phyloP scores from a whole-genome alignment of 2,797 vertebrate species.

The Oreochromis grahami region DNA sequence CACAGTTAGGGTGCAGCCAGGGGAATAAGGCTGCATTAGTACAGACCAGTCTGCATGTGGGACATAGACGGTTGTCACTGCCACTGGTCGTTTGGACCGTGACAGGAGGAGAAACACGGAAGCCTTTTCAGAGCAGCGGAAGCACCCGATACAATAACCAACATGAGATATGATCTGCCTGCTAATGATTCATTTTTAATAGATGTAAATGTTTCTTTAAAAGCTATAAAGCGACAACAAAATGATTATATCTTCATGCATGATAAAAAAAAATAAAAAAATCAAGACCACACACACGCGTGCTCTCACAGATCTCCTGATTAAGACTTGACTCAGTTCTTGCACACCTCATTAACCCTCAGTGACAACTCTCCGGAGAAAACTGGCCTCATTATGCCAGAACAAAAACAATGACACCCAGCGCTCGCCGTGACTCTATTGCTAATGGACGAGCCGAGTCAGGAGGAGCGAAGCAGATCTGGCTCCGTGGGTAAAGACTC shows the following conservation, averaged over 20 bases:
- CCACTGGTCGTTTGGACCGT: constrained; percentile 25
- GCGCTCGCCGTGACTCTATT: constrained; percentile 63
- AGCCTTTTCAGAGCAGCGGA: neutral
- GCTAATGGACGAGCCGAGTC: constrained; percentile 59
- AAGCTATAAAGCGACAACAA: neutral
- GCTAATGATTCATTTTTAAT: neutral
- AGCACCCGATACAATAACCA: neutral
- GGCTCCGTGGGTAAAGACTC: constrained; percentile 43
- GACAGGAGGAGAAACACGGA: constrained; percentile 22
- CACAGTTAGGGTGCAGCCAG: constrained; percentile 22
- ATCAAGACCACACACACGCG: constrained; percentile 27
- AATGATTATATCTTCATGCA: constrained; percentile 22
- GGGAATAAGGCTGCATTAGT: constrained; percentile 69
- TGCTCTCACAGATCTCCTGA: constrained; percentile 44
- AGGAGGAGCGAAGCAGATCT: constrained; percentile 32
- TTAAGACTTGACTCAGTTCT: constrained; percentile 66
- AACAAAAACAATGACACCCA: constrained; percentile 67
- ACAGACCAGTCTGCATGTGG: constrained; percentile 34
- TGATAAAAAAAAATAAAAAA: neutral
- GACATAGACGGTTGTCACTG: constrained; percentile 53
- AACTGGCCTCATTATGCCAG: constrained; percentile 67
- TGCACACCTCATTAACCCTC: constrained; percentile 66
- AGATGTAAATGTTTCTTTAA: neutral
- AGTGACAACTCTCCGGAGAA: constrained; percentile 61
- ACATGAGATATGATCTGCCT: neutral